phyloP scores from a whole-genome alignment of 2,113 vertebrate genomes.

The Glareola pratincola region DNA sequence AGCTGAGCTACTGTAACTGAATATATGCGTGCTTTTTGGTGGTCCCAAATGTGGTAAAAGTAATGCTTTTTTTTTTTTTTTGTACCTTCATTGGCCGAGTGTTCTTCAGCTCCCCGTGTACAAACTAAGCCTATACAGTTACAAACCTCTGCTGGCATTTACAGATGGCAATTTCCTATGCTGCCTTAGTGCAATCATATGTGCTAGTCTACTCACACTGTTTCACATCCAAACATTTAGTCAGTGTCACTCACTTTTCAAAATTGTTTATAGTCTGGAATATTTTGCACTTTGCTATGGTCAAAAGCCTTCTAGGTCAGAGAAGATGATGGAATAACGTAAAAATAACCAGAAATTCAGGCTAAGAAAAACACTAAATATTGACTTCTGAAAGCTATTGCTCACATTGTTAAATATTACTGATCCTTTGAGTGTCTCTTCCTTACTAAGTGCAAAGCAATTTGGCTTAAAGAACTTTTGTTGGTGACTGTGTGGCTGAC shows the following conservation, averaged over 20 bases:
- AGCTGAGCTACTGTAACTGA: neutral
- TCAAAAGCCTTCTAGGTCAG: neutral
- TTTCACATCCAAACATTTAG: neutral
- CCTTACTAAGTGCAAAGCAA: neutral
- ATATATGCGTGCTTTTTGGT: neutral
- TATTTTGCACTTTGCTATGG: neutral
- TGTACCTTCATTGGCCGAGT: fast-evolving
- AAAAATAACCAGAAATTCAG: neutral
- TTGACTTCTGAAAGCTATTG: neutral
- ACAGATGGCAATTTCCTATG: neutral
- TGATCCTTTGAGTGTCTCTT: neutral
- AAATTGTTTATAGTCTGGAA: neutral
- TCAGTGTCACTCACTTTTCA: neutral
- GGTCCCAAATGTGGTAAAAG: neutral
- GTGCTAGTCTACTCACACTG: neutral
- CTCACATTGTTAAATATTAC: neutral
- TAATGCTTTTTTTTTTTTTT: too few relatives aligned
- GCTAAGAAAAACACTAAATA: neutral
- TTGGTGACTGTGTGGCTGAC: neutral
- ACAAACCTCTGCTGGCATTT: neutral
- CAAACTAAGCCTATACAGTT: neutral
- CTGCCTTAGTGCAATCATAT: neutral
- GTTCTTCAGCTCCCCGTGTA: neutral
- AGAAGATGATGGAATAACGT: neutral
- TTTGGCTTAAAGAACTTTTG: neutral